These are phyloP conservation scores for Paracyprichromis sp. DNA, from an alignment of 2,113 vertebrate species.

Conservation along the genomic window DNA sequence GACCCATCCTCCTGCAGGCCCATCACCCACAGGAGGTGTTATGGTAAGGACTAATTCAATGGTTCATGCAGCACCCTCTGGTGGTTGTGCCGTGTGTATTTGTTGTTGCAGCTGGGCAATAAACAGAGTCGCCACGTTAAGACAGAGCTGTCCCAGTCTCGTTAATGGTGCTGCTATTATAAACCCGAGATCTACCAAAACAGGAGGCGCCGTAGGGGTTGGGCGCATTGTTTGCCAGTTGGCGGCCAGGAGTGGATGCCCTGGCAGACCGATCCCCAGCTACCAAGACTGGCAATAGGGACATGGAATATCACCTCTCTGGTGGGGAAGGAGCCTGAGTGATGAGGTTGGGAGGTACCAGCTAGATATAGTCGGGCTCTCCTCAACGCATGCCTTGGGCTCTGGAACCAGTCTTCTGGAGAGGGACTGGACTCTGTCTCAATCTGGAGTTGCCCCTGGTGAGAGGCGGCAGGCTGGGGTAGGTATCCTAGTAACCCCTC, in stretches of 20 bases:
- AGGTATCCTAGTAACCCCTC: neutral
- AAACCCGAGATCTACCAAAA: too few species aligned
- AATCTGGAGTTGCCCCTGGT: neutral
- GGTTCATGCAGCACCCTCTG: too few species aligned
- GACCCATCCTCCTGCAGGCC: accelerated
- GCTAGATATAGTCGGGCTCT: neutral
- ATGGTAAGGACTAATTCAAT: too few species aligned
- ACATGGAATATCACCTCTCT: neutral
- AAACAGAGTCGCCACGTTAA: too few species aligned
- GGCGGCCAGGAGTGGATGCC: accelerated
- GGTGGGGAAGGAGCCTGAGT: neutral
- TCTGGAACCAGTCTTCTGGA: neutral
- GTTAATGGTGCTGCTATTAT: too few species aligned
- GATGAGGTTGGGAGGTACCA: neutral
- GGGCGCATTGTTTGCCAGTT: accelerated
- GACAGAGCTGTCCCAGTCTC: too few species aligned
- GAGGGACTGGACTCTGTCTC: neutral
- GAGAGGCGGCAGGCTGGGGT: accelerated
- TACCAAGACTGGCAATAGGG: neutral
- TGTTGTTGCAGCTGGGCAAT: too few species aligned
- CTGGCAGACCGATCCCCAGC: neutral
- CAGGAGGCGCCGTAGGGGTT: accelerated
- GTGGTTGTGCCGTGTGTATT: too few species aligned
- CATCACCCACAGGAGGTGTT: neutral
- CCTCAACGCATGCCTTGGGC: neutral